These are phyloP conservation scores for Drosophila tsacasi DNA, from an alignment of 1,140 invertebrate genomes.

Conservation along the genomic window DNA sequence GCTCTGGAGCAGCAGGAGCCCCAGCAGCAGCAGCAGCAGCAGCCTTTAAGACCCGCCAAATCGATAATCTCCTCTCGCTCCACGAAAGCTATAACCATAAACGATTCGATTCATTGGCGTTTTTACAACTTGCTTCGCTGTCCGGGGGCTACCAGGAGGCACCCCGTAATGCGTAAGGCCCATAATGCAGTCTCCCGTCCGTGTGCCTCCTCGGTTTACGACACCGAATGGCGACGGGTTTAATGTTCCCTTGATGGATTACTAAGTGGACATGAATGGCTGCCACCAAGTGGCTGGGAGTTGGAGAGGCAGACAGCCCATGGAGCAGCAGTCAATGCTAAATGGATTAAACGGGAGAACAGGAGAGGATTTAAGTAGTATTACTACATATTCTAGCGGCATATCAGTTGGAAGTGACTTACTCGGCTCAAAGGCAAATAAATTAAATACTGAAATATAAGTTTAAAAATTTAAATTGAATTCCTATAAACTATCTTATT, in stretches of 20 bases:
- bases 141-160: constrained; percentile 6
- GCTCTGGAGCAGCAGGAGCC: constrained; percentile 1
- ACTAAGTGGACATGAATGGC: constrained; percentile 61
- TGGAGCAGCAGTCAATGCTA: constrained; percentile 2
- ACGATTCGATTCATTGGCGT: constrained; percentile 50
- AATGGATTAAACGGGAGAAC: constrained; percentile 5
- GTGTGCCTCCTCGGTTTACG: constrained; percentile 37
- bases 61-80: constrained; percentile 35
- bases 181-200: constrained; percentile 69
- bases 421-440: neutral
- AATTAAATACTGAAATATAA: too few species aligned
- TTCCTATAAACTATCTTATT: too few species aligned
- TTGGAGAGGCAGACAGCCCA: neutral
- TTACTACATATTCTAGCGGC: too few species aligned
- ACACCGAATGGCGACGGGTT: constrained; percentile 31
- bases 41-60: constrained; percentile 49
- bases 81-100: constrained; percentile 38
- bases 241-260: constrained; percentile 67
- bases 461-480: too few species aligned
- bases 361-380: neutral
- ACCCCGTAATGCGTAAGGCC: constrained; percentile 50
- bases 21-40: neutral
- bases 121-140: constrained; percentile 70
- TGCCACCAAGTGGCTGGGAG: constrained; percentile 25
- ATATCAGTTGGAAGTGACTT: too few species aligned